A percentile compares a stretch with the other conserved stretches of the same genome.
Evolutionary conservation across 2,888 invertebrate species (phyloP).

Genomic region (Orthosia incerta): DNA sequence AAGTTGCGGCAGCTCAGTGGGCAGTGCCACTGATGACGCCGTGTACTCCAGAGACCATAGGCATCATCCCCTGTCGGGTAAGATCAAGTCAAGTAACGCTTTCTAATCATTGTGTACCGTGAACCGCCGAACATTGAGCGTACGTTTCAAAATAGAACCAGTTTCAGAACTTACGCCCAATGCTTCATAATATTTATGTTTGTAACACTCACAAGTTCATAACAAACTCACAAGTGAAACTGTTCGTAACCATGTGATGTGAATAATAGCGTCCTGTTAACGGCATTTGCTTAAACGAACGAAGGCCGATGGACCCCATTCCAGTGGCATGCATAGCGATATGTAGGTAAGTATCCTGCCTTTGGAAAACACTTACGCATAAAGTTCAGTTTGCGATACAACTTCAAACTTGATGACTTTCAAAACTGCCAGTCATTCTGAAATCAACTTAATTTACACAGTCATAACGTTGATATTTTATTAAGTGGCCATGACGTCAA

Average conservation of each 20-base stretch:
- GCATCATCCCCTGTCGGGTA: constrained; percentile 85
- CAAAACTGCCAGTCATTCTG: neutral
- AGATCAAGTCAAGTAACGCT: constrained; percentile 34
- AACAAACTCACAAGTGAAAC: constrained; percentile 54
- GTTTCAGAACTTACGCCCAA: constrained; percentile 29
- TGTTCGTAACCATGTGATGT: constrained; percentile 54
- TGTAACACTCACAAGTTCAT: constrained; percentile 57
- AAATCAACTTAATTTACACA: neutral
- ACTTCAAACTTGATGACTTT: neutral
- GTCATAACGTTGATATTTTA: neutral
- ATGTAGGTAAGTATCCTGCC: constrained; percentile 1
- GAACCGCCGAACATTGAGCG: constrained; percentile 30
- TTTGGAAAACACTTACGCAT: neutral
- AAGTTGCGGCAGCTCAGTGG: constrained; percentile 87
- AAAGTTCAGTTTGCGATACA: neutral
- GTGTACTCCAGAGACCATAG: constrained; percentile 85
- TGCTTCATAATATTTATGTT: constrained; percentile 46
- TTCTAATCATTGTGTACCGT: constrained; percentile 55
- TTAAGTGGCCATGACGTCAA: neutral
- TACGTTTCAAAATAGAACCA: constrained; percentile 35
- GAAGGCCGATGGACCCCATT: constrained; percentile 7
- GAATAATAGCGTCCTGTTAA: constrained; percentile 62
- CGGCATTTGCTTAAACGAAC: constrained; percentile 47
- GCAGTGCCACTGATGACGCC: constrained; percentile 85
- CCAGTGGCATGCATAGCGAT: constrained; percentile 32